Evolutionary conservation across 2,797 vertebrate species (phyloP).

Genomic region (Sebastes itinus): DNA sequence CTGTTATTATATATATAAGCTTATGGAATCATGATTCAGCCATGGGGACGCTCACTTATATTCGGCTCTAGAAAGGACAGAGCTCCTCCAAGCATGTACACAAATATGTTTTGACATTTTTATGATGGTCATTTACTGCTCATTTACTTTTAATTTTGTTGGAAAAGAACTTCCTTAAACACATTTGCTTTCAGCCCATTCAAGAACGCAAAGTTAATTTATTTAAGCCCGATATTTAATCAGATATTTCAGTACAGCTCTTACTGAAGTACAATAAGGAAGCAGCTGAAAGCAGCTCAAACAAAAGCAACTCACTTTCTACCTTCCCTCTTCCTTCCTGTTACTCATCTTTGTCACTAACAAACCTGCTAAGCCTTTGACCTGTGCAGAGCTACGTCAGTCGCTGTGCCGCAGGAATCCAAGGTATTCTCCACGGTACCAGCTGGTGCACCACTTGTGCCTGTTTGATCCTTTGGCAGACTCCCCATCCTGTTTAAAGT

Average conservation of each 20-base stretch:
- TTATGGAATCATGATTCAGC: constrained; percentile 42
- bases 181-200: background rate
- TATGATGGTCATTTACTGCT: background rate
- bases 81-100: background rate
- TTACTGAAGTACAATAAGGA: background rate
- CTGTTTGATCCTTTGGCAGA: constrained; percentile 78
- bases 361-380: constrained; percentile 64
- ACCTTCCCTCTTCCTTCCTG: constrained; percentile 35
- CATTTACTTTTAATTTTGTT: background rate
- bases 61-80: background rate
- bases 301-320: constrained; percentile 35
- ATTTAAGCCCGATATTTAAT: background rate
- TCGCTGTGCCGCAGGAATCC: constrained; percentile 58
- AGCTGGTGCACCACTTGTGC: constrained; percentile 77
- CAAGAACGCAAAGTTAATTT: background rate
- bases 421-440: constrained; percentile 73
- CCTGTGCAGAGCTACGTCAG: constrained; percentile 63
- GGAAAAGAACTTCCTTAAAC: background rate
- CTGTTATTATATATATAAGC: constrained; percentile 33
- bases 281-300: constrained; percentile 18
- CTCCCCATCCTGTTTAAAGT: constrained; percentile 59
- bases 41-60: constrained; percentile 28
- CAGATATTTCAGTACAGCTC: background rate
- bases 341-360: constrained; percentile 56
- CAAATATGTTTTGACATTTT: constrained; percentile 1